Evolutionary conservation across 2,797 vertebrate genomes (phyloP).

Genomic region (Rallus crepitans): DNA sequence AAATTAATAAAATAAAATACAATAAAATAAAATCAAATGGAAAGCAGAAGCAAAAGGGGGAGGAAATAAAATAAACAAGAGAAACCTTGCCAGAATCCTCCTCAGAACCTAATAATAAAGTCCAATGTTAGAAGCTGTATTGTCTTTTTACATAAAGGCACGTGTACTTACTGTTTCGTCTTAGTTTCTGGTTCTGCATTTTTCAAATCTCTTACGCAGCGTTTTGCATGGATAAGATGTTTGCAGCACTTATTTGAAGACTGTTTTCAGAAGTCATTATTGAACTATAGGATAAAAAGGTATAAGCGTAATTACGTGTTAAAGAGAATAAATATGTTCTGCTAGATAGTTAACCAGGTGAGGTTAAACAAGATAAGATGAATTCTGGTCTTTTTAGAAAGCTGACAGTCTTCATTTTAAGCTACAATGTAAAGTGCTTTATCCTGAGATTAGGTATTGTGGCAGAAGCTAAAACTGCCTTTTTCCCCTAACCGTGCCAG

Average conservation of each 20-base stretch:
- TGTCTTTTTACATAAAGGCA: constrained; percentile 33
- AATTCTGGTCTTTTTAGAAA: constrained; percentile 82
- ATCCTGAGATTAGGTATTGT: constrained; percentile 85
- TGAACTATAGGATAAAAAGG: constrained; percentile 63
- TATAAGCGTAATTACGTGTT: constrained; percentile 61
- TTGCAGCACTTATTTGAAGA: constrained; percentile 32
- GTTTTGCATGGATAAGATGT: constrained; percentile 14
- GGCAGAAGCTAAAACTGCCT: constrained; percentile 86
- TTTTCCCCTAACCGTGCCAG: constrained; percentile 83
- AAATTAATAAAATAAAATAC: neutral
- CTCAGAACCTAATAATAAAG: constrained; percentile 39
- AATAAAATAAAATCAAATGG: neutral
- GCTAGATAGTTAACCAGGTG: constrained; percentile 82
- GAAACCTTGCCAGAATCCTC: constrained; percentile 18
- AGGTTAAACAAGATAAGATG: constrained; percentile 85
- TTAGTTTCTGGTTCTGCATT: constrained; percentile 40
- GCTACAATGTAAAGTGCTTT: constrained; percentile 84
- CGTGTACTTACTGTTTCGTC: neutral
- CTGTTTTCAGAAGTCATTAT: constrained; percentile 54
- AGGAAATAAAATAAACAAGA: constrained; percentile 11
- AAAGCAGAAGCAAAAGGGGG: neutral
- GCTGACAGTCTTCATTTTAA: constrained; percentile 86
- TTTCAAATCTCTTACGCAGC: constrained; percentile 38
- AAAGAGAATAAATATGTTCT: constrained; percentile 71
- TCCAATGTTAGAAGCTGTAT: neutral